A percentile compares a stretch with the other conserved stretches of the same genome.
phyloP scores from a whole-genome alignment of 2,113 vertebrate genomes.

The Rhinichthys klamathensis region DNA sequence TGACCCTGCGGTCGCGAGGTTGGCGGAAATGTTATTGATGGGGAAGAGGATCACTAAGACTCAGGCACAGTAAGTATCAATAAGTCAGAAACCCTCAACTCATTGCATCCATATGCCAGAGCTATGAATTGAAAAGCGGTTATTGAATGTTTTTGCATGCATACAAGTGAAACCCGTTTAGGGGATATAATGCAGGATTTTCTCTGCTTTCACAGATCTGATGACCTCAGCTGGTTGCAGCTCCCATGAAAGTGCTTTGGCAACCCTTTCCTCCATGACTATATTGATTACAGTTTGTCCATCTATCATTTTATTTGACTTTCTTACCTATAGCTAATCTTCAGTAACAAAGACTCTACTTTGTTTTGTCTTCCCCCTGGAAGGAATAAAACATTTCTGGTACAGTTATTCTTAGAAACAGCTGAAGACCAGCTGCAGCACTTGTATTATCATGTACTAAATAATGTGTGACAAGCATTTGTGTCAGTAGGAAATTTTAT shows the following conservation, averaged over 20 bases:
- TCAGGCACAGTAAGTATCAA: constrained; percentile 82
- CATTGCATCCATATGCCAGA: neutral
- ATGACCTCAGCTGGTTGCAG: constrained; percentile 77
- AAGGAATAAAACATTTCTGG: neutral
- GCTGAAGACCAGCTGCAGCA: neutral
- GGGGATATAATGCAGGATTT: neutral
- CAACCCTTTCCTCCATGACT: neutral
- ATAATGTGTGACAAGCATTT: neutral
- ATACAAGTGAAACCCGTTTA: neutral
- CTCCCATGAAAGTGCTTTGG: constrained; percentile 35
- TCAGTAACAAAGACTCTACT: neutral
- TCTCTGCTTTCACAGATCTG: constrained; percentile 66
- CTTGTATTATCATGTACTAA: neutral
- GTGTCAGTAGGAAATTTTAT: neutral
- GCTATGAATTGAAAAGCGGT: neutral
- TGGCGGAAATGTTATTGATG: constrained; percentile 79
- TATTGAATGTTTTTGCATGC: neutral
- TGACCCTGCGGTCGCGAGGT: constrained; percentile 79
- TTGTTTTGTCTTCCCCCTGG: neutral
- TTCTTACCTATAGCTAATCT: neutral
- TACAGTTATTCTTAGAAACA: neutral
- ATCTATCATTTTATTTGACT: neutral
- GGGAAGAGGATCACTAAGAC: constrained; percentile 80
- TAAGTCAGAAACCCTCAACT: neutral
- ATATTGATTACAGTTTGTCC: neutral